These are phyloP conservation scores for Catocala fraxini DNA, from an alignment of 2,888 invertebrate genomes.

Conservation along the genomic window DNA sequence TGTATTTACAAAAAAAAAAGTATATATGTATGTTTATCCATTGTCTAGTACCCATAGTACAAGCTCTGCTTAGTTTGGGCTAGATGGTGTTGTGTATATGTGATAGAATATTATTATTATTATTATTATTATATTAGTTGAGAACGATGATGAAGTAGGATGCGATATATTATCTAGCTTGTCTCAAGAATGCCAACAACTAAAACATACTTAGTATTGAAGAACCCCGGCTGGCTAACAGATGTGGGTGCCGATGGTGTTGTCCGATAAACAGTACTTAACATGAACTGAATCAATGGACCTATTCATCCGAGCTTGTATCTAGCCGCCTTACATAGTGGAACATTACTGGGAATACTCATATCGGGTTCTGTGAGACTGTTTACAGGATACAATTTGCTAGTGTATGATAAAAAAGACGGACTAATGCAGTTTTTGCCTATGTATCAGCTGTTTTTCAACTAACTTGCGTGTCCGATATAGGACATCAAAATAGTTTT, in stretches of 20 bases:
- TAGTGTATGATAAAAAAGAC: not conserved
- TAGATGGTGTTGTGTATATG: too few relatives aligned
- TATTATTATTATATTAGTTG: too few relatives aligned
- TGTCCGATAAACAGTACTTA: slow-evolving; percentile 46
- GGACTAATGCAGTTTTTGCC: not conserved
- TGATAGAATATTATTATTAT: too few relatives aligned
- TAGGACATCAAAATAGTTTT: too few relatives aligned
- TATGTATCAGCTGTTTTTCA: not conserved
- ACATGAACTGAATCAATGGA: slow-evolving; percentile 44
- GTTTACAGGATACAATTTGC: slow-evolving; percentile 11
- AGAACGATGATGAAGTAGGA: not conserved
- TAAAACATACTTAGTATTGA: slow-evolving; percentile 27
- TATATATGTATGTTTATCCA: too few relatives aligned
- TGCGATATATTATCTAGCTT: not conserved
- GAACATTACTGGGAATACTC: slow-evolving; percentile 44
- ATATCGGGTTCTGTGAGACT: slow-evolving; percentile 17
- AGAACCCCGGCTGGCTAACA: slow-evolving; percentile 38
- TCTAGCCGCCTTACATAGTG: slow-evolving; percentile 28
- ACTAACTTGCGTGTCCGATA: too few relatives aligned
- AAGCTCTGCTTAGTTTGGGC: too few relatives aligned
- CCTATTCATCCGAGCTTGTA: slow-evolving; percentile 35
- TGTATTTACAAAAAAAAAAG: too few relatives aligned
- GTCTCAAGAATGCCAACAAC: not conserved
- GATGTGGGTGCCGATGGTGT: slow-evolving; percentile 44
- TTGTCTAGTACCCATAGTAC: too few relatives aligned